Evolutionary conservation across 2,797 vertebrate genomes (phyloP), one percentile per base, ranked within the genome.

Genomic region (Epinephelus awoara): DNA sequence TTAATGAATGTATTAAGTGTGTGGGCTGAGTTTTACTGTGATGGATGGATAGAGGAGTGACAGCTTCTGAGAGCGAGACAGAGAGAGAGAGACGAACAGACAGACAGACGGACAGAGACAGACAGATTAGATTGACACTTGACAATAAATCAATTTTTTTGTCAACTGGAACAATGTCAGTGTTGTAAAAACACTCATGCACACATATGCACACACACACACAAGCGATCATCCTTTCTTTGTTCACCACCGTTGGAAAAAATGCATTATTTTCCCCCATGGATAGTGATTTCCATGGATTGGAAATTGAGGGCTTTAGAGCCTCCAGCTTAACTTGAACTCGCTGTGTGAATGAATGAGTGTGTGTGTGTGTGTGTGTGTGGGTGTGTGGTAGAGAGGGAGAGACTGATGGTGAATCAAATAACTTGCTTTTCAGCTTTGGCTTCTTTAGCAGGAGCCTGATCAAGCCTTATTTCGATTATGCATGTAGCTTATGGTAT

Each of bases 1-100:
- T 86, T 79, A 87, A 91, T 86, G 67, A 79, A 84, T 68, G 29
- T 61, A 70, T 52, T 63, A 77, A 87, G 64, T 58, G 74, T 86
- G 84, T 87, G 88, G 83, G 80, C 70, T 72, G 71, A 65, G 59
- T 72, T 80, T 84, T 67, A 75, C 42, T 65, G 46, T 78, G 85
- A 93, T 81, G 23, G 75, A 91, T 81, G 44, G 69, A 55, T 61
- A 13, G 62, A 54, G 54, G 47, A 84, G 61, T 85, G 83, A 81
- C 83, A 87, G 79, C 44, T 85, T 66, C 19, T 62, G 62, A 77
- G 73, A 75, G 63, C 62, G 59, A 68, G 40, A 55, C 8, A 61
- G 19, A 58, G 25, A 46, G 25, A 46, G 40, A 50, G 67, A 4
- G 44, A 71, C 17, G 66, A 68, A 65, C 62, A 75, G 65, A 69